Percentiles rank a stretch among this genome's conserved stretches.
phyloP scores from a whole-genome alignment of 2,888 invertebrate species.

The Rhopalosiphum nymphaeae region DNA sequence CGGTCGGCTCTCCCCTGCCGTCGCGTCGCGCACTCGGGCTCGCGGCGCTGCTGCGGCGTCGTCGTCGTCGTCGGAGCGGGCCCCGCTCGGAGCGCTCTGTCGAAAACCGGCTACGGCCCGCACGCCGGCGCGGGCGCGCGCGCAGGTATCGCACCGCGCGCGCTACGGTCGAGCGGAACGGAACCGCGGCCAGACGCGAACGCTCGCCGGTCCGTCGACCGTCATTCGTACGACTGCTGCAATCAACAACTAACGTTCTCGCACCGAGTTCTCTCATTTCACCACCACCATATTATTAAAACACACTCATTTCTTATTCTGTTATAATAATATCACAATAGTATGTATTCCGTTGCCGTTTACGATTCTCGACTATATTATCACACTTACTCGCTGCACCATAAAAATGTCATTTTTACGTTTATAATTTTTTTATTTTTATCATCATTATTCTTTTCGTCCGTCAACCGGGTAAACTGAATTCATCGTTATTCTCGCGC shows the following conservation, averaged over 20 bases:
- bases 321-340: neutral
- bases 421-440: neutral
- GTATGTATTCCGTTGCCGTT: neutral
- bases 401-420: neutral
- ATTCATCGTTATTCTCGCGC: neutral
- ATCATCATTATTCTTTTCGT: neutral
- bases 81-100: constrained; percentile 38
- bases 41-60: neutral
- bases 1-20: constrained; percentile 8
- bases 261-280: neutral
- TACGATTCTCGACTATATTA: neutral
- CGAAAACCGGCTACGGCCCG: constrained; percentile 3
- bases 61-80: neutral
- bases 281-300: neutral
- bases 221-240: constrained; percentile 59
- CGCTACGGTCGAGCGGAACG: constrained; percentile 43
- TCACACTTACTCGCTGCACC: too few species aligned
- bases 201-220: constrained; percentile 28
- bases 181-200: constrained; percentile 18
- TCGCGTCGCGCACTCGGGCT: neutral
- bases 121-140: constrained; percentile 43
- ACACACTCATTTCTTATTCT: neutral
- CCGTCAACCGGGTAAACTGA: neutral
- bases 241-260: neutral
- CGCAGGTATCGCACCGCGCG: constrained; percentile 62